phyloP scores from a whole-genome alignment of 2,888 invertebrate species.

The Aporophyla nigra region DNA sequence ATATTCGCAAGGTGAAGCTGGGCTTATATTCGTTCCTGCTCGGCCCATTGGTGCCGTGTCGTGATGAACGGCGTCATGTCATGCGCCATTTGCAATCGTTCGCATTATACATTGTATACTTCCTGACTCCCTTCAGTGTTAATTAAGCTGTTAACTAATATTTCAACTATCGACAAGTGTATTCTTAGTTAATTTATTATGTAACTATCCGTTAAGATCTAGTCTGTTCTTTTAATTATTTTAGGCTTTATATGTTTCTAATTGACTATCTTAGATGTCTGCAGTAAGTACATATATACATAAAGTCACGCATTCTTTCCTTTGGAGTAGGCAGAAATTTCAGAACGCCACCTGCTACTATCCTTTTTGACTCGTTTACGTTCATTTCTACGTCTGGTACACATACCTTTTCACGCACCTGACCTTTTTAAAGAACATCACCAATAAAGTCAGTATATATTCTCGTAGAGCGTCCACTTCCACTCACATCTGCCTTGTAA shows the following conservation, averaged over 20 bases:
- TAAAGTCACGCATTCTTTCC: too few relatives aligned
- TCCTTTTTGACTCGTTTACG: too few relatives aligned
- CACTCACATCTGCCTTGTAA: too few relatives aligned
- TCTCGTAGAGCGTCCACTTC: too few relatives aligned
- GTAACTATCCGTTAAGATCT: background rate
- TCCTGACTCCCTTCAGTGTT: slow-evolving; percentile 42
- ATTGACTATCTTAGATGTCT: too few relatives aligned
- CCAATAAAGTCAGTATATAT: too few relatives aligned
- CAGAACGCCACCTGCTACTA: too few relatives aligned
- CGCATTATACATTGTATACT: slow-evolving; percentile 46
- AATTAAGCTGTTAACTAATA: slow-evolving; percentile 49
- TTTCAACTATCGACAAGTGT: slow-evolving; percentile 38
- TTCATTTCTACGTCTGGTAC: too few relatives aligned
- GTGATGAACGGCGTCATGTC: slow-evolving; percentile 65
- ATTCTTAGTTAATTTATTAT: slow-evolving; percentile 36
- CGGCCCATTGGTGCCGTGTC: slow-evolving; percentile 62
- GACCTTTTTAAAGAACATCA: too few relatives aligned
- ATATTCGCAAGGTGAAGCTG: slow-evolving; percentile 64
- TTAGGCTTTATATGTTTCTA: background rate
- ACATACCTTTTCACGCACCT: too few relatives aligned
- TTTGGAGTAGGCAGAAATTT: too few relatives aligned
- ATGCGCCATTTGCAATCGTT: slow-evolving; percentile 47
- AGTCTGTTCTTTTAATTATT: background rate
- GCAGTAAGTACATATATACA: background rate
- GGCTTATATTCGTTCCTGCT: slow-evolving; percentile 53